Base-by-base conservation (phyloP, 2,113 vertebrate genomes). In the Sorex araneus region DNA sequence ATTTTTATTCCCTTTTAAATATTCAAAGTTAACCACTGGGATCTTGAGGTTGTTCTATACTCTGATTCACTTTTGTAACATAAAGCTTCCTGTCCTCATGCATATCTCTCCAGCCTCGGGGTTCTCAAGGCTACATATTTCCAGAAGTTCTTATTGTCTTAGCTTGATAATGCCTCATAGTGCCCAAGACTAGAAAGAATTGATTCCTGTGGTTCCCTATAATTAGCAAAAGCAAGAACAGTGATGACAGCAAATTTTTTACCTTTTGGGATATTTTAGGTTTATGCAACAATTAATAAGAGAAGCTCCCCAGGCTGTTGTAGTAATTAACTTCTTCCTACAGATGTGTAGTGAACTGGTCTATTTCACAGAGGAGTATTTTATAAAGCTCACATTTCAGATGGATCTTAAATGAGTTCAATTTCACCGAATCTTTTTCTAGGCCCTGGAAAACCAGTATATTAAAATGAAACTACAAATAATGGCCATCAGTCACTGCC, bases 121-220 rank as follows among this genome's bases (percentile, higher is more conserved):
- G 32, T 92, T 95, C 96, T 97, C 91, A 92, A 96, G 80, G 91
- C 86, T 64, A 89, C 12, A 81, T 28, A 75, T 45, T 90, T 90
- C 70, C 91, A 93, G 70, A 91, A 95, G n/a, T 15, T 45, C 40
- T 81, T 89, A 89, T 94, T 91, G 77, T 95, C 66, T 91, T 84
- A 66, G 47, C 67, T 94, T 78, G 5, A 50, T 75, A 94, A 96
- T 87, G 21, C 16, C 34, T 82, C 60, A 76, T 63, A 94, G 25
- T 43, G 27, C 85, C 79, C 90, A 95, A 96, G 90, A 94, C 67
- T 95, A 92, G 84, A 95, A 0, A n/a, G 15, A n/a, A 81, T 92
- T 97, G 95, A 97, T 97, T 97, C 96, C 89, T 45, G 74, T 96
- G 96, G 96, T 96, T 97, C 94, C 93, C 90, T 94, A n/a, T 71